Percentiles rank a stretch among this genome's conserved stretches.
Conservation (phyloP, 30 jellyfish, hydroid and myxozoan genomes). For the Chrysaora quinquecirrha region DNA sequence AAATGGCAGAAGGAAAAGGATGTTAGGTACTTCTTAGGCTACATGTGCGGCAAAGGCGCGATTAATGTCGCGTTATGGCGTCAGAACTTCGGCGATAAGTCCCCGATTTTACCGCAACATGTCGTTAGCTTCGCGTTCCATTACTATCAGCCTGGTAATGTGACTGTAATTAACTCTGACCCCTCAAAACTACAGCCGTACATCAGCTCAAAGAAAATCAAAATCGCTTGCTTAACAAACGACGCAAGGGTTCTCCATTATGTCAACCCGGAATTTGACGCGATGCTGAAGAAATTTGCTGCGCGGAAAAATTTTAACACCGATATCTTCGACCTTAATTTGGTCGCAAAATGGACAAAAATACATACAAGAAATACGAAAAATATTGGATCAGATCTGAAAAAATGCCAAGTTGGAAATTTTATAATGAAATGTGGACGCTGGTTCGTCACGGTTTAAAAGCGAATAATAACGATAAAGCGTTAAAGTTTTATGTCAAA, state of each 20-base stretch:
- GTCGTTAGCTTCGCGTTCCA: slow-evolving; percentile 58
- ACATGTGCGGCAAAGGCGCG: slow-evolving; percentile 77
- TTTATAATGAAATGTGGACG: slow-evolving; percentile 62
- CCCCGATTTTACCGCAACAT: slow-evolving; percentile 55
- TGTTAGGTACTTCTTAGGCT: slow-evolving; percentile 47
- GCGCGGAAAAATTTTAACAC: slow-evolving; percentile 34
- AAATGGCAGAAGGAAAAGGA: slow-evolving; percentile 26
- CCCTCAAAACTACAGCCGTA: slow-evolving; percentile 23
- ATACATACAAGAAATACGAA: slow-evolving; percentile 1
- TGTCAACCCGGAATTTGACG: slow-evolving; percentile 62
- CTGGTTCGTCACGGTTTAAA: slow-evolving; percentile 2
- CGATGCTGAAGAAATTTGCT: slow-evolving; percentile 44
- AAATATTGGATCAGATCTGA: slow-evolving; percentile 39
- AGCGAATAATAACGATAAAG: slow-evolving; percentile 11
- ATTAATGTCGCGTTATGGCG: slow-evolving; percentile 53
- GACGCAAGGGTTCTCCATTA: slow-evolving; percentile 57
- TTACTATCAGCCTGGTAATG: slow-evolving; percentile 61
- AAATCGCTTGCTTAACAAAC: slow-evolving; percentile 23
- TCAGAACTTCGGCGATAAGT: slow-evolving; percentile 31
- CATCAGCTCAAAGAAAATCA: slow-evolving; percentile 43
- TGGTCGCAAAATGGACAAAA: slow-evolving; percentile 11
- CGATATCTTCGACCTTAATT: slow-evolving; percentile 27
- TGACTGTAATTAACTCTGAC: slow-evolving; percentile 36
- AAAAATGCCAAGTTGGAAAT: slow-evolving; percentile 45
- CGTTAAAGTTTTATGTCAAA: slow-evolving; percentile 16